phyloP scores from a whole-genome alignment of 2,888 invertebrate genomes.

The Rotaria socialis region DNA sequence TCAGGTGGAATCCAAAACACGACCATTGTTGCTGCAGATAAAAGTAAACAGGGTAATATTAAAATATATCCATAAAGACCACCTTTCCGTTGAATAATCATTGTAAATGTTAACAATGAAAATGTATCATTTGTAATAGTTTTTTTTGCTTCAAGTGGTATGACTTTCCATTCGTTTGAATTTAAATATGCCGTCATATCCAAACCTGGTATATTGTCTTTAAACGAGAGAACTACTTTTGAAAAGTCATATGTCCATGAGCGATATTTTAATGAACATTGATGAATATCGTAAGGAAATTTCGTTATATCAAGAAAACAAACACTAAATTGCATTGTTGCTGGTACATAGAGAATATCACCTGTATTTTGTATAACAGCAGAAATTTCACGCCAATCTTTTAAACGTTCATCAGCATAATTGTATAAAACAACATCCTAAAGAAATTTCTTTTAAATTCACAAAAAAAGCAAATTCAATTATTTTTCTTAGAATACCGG shows the following conservation, averaged over 20 bases:
- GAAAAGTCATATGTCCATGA: slow-evolving; percentile 48
- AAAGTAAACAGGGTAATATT: slow-evolving; percentile 59
- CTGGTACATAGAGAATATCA: slow-evolving; percentile 48
- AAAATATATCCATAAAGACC: slow-evolving; percentile 59
- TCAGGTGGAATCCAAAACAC: slow-evolving; percentile 61
- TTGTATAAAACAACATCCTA: slow-evolving; percentile 40
- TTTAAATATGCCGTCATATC: neutral
- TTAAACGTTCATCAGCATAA: slow-evolving; percentile 56
- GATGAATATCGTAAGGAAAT: slow-evolving; percentile 49
- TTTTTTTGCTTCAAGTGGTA: neutral
- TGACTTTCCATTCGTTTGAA: slow-evolving; percentile 37
- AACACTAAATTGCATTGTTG: slow-evolving; percentile 49
- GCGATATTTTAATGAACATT: slow-evolving; percentile 49
- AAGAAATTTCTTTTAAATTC: neutral
- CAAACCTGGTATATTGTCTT: slow-evolving; percentile 31
- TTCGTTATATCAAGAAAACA: slow-evolving; percentile 48
- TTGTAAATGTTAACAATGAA: slow-evolving; percentile 15
- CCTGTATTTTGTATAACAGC: slow-evolving; percentile 48
- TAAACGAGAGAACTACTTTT: slow-evolving; percentile 47
- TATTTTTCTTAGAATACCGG: slow-evolving; percentile 51
- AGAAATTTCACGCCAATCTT: slow-evolving; percentile 57
- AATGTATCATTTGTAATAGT: neutral
- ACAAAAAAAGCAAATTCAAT: no score
- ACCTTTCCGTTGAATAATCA: slow-evolving; percentile 36
- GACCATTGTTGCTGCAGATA: slow-evolving; percentile 59